Percentiles rank a stretch among this genome's conserved stretches.
Conservation (phyloP, 2,888 invertebrate genomes). For the Zaprionus lineosus region DNA sequence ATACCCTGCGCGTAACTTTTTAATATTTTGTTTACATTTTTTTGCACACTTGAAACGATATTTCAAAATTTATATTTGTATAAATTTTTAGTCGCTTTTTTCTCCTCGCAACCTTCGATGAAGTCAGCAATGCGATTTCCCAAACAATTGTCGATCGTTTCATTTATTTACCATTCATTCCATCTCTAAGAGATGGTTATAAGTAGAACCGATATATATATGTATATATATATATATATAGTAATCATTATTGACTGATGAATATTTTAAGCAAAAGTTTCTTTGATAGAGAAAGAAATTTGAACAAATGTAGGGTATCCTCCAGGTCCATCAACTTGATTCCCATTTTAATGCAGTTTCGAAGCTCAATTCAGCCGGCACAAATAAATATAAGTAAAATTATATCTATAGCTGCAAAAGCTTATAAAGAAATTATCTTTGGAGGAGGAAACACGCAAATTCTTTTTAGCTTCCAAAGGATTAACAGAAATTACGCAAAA, state of each 20-base stretch:
- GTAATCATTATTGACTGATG: too few relatives aligned
- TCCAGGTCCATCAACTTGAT: too few relatives aligned
- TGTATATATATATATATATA: too few relatives aligned
- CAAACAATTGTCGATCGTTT: neutral
- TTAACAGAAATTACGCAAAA: constrained; percentile 49
- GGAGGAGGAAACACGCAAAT: constrained; percentile 24
- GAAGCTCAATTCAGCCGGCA: too few relatives aligned
- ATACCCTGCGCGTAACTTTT: constrained; percentile 10
- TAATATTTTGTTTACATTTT: constrained; percentile 2
- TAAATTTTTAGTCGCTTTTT: neutral
- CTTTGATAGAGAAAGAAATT: too few relatives aligned
- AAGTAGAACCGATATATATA: too few relatives aligned
- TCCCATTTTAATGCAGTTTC: too few relatives aligned
- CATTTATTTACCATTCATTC: constrained; percentile 2
- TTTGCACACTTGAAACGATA: too few relatives aligned
- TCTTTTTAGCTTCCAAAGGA: constrained; percentile 40
- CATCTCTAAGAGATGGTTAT: too few relatives aligned
- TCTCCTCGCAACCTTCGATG: constrained; percentile 28
- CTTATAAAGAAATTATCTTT: constrained; percentile 48
- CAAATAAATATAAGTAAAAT: constrained; percentile 45
- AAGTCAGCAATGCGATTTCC: constrained; percentile 27
- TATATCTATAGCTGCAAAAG: constrained; percentile 26
- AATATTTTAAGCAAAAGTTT: too few relatives aligned
- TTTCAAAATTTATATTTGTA: too few relatives aligned
- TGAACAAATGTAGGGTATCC: too few relatives aligned